A percentile compares a stretch with the other conserved stretches of the same genome.
Evolutionary conservation across 2,888 invertebrate species (phyloP).

Genomic region (Atrina japonica): DNA sequence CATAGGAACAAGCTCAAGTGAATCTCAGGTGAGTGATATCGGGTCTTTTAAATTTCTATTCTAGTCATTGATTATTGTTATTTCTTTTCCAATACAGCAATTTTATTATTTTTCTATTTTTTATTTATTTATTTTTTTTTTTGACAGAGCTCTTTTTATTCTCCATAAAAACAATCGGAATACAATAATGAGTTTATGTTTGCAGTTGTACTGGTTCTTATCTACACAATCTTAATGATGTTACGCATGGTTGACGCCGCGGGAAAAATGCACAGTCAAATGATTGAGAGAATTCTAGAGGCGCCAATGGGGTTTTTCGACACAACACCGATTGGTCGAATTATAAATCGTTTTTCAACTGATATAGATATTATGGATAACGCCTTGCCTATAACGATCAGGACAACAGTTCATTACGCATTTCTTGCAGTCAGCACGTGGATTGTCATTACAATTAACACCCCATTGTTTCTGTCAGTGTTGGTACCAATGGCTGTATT

Average conservation of each 20-base stretch:
- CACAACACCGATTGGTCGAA: too few relatives aligned
- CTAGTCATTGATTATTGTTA: too few relatives aligned
- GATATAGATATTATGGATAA: conserved; percentile 64
- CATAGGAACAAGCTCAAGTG: too few relatives aligned
- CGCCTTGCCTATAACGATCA: conserved; percentile 54
- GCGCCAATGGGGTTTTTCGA: conserved; percentile 79
- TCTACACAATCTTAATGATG: conserved; percentile 62
- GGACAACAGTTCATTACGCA: conserved; percentile 51
- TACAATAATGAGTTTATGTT: too few relatives aligned
- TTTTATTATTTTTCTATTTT: too few relatives aligned
- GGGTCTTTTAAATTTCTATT: too few relatives aligned
- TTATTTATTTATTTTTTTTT: too few relatives aligned
- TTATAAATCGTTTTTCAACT: conserved; percentile 76
- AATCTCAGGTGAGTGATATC: too few relatives aligned
- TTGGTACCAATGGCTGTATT: conserved; percentile 74
- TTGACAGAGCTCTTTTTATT: too few relatives aligned
- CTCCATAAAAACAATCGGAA: too few relatives aligned
- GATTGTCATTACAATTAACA: conserved; percentile 76
- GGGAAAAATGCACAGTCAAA: conserved; percentile 58
- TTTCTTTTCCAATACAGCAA: too few relatives aligned
- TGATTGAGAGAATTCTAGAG: conserved; percentile 68
- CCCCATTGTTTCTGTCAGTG: conserved; percentile 71
- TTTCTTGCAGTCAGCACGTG: conserved; percentile 74
- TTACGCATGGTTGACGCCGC: conserved; percentile 71
- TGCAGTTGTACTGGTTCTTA: conserved; percentile 64